These are phyloP conservation scores for Coreoperca whiteheadi DNA, from an alignment of 2,113 vertebrate species.

Conservation along the genomic window DNA sequence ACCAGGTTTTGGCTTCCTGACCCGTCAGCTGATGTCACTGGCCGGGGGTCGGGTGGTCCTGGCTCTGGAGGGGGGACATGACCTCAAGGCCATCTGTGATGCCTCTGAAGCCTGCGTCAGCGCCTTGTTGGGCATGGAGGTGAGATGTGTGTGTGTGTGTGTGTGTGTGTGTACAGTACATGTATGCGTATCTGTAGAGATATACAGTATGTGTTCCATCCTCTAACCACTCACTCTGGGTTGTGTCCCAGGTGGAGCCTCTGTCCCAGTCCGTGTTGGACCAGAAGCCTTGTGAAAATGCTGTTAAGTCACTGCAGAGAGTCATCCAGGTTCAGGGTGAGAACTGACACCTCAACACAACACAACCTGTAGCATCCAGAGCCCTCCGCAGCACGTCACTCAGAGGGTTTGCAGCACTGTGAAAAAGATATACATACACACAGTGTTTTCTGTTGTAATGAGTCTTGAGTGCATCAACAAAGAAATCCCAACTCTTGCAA, in stretches of 20 bases:
- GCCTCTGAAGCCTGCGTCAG: constrained; percentile 93
- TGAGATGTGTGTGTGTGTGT: constrained; percentile 64
- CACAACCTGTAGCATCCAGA: background rate
- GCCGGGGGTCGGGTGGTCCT: constrained; percentile 90
- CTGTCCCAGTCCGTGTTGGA: constrained; percentile 88
- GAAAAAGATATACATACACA: background rate
- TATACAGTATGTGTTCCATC: background rate
- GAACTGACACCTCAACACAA: constrained; percentile 1
- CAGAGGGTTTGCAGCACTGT: background rate
- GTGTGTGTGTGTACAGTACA: background rate
- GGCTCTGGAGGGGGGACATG: constrained; percentile 92
- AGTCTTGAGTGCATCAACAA: background rate
- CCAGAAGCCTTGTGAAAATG: constrained; percentile 90
- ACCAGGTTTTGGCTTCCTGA: constrained; percentile 94
- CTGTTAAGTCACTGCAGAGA: constrained; percentile 87
- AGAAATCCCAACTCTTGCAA: background rate
- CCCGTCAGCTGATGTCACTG: constrained; percentile 93
- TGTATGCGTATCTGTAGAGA: background rate
- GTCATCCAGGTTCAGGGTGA: constrained; percentile 93
- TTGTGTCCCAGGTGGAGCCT: constrained; percentile 86
- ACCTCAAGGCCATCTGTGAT: constrained; percentile 93
- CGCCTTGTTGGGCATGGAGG: constrained; percentile 92
- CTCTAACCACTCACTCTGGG: constrained; percentile 3
- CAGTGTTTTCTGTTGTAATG: background rate
- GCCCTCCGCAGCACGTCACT: background rate